Evolutionary conservation across 1,140 invertebrate species (phyloP).

Genomic region (Sitophilus oryzae): DNA sequence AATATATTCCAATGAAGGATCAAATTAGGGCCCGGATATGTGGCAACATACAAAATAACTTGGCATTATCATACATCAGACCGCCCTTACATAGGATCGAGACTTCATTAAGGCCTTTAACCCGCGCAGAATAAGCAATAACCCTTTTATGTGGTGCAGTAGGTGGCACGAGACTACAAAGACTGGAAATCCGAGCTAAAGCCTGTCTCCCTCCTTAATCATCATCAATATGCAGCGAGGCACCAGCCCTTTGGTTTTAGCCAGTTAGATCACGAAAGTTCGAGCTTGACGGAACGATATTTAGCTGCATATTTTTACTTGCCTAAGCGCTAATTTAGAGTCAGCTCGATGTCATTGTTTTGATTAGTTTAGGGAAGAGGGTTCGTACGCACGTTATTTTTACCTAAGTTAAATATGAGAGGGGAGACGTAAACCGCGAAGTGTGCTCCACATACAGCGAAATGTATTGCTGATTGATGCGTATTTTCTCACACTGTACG

Average conservation of each 20-base stretch:
- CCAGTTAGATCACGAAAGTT: background rate
- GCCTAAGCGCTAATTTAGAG: too few species aligned
- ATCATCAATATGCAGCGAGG: background rate
- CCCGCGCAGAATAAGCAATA: background rate
- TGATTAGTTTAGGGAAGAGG: too few species aligned
- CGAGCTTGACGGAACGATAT: background rate
- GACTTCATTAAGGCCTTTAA: background rate
- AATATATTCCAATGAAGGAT: background rate
- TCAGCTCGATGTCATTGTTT: too few species aligned
- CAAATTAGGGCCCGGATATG: background rate
- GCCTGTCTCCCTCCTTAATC: background rate
- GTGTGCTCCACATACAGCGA: too few species aligned
- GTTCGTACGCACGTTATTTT: too few species aligned
- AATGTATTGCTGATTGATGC: too few species aligned
- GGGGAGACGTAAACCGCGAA: too few species aligned
- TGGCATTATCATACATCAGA: background rate
- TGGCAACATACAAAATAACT: background rate
- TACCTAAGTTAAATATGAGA: too few species aligned
- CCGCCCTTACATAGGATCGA: background rate
- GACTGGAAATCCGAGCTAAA: background rate
- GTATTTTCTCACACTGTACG: too few species aligned
- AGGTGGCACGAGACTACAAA: background rate
- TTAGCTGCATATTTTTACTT: too few species aligned
- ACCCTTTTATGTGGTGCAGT: background rate
- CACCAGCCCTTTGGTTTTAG: background rate